Percentiles rank a stretch among this genome's conserved stretches.
Evolutionary conservation across 1,140 invertebrate species (phyloP).

Genomic region (Tetramorium parvispinum): DNA sequence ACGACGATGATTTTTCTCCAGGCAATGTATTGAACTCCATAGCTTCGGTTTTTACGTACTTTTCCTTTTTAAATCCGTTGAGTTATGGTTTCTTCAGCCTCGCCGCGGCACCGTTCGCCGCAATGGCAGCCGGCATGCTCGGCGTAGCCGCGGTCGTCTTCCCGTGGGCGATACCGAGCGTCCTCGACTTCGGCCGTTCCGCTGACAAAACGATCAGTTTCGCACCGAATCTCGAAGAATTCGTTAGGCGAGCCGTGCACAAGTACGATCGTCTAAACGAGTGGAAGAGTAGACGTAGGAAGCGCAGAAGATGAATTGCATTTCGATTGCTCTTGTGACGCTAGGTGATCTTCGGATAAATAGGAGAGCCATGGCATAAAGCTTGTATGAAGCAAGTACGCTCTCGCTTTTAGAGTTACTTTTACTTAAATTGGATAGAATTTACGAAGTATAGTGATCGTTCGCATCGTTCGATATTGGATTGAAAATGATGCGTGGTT

Average conservation of each 20-base stretch:
- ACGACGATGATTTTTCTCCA: conserved; percentile 78
- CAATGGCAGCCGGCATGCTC: conserved; percentile 81
- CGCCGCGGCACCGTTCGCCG: conserved; percentile 82
- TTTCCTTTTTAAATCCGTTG: conserved; percentile 82
- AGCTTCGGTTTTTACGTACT: conserved; percentile 77
- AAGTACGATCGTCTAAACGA: conserved; percentile 78
- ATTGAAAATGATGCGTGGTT: conserved; percentile 10
- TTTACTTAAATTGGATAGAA: not conserved
- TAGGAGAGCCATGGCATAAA: conserved; percentile 7
- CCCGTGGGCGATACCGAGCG: conserved; percentile 81
- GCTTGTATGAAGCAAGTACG: conserved; percentile 47
- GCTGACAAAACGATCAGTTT: conserved; percentile 67
- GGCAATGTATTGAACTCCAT: conserved; percentile 78
- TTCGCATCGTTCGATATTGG: not conserved
- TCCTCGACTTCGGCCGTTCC: conserved; percentile 76
- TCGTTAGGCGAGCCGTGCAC: conserved; percentile 77
- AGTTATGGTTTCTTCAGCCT: conserved; percentile 83
- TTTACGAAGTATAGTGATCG: not conserved
- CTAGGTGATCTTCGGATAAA: not conserved
- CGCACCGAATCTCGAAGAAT: conserved; percentile 73
- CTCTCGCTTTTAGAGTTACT: not conserved
- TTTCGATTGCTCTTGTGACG: not conserved
- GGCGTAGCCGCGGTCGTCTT: conserved; percentile 81
- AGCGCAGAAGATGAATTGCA: conserved; percentile 77
- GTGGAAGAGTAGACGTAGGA: conserved; percentile 80